Evolutionary conservation across 2,113 vertebrate genomes (phyloP).

Genomic region (Notiomystis cincta): DNA sequence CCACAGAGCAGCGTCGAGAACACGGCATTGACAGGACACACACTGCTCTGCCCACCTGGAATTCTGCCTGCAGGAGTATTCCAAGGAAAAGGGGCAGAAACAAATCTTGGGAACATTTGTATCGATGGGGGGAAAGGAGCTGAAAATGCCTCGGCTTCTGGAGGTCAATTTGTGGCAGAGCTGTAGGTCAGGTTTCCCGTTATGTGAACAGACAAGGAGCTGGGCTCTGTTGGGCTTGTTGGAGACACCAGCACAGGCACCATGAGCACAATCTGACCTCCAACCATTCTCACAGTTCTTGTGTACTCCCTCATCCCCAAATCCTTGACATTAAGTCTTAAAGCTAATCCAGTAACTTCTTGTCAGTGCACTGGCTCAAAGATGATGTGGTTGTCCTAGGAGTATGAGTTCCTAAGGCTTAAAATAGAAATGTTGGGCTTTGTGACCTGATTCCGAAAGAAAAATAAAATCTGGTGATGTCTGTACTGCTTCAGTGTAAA

Average conservation of each 20-base stretch:
- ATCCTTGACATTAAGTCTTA: neutral
- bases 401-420: neutral
- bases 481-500: neutral
- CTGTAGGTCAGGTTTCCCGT: neutral
- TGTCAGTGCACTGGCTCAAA: neutral
- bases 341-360: neutral
- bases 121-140: neutral
- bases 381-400: neutral
- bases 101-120: neutral
- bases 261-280: fast-evolving
- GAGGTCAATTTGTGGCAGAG: neutral
- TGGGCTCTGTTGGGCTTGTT: neutral
- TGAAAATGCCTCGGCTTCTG: fast-evolving
- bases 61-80: neutral
- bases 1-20: fast-evolving
- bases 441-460: neutral
- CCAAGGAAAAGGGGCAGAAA: neutral
- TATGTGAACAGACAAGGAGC: fast-evolving
- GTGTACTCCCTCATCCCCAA: fast-evolving
- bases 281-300: neutral
- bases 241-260: neutral
- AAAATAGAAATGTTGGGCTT: neutral
- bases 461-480: neutral
- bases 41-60: fast-evolving
- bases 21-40: fast-evolving